Base-by-base conservation (phyloP, 1,140 invertebrate genomes). In the Formica selysi region DNA sequence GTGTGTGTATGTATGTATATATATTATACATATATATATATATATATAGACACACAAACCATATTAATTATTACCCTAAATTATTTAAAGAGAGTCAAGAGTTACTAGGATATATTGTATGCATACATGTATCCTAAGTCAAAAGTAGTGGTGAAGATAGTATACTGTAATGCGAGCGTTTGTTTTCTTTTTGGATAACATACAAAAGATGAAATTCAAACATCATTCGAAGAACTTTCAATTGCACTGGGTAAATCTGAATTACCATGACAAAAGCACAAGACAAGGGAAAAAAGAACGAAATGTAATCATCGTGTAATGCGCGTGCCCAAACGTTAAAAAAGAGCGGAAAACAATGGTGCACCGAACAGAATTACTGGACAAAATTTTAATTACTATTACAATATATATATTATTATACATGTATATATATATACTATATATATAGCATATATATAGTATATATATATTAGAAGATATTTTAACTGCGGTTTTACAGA, bases 401-500 rank as follows among this genome's bases (percentile, higher is more conserved):
- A 86, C 64, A 76, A 88, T 89, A 78, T 41, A 16, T 29, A 51
- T 44, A 84, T 85, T 86, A 81, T 76, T 38, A 59, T 78, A 38
- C 26, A 29, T 29, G 87, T 86, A 85, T 85, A 81, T 41, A 41
- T 71, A 85, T 78, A 87, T 85, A 88, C 26, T 74, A 87, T 64
- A 85, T 67, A 79, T 88, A 87, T 92, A 91, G 26, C 88, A 92
- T 89, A 91, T 87, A 89, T 80, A 86, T 85, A 86, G 26, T 65
- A 51, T 83, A 57, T 68, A 78, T 89, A 90, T 90, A 91, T 87
- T 86, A 91, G 91, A 91, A 93, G 86, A 94, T 93, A 94, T 94
- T 94, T 94, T 94, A 94, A 93, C 87, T 91, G 91, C 91, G 91
- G 90, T 94, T 94, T 94, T 94, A 93, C 92, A 93, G 87, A 93